Percentiles rank a stretch among this genome's conserved stretches.
These are phyloP conservation scores for Drosophila glabriapex DNA, from an alignment of 2,888 invertebrate species.

Conservation along the genomic window DNA sequence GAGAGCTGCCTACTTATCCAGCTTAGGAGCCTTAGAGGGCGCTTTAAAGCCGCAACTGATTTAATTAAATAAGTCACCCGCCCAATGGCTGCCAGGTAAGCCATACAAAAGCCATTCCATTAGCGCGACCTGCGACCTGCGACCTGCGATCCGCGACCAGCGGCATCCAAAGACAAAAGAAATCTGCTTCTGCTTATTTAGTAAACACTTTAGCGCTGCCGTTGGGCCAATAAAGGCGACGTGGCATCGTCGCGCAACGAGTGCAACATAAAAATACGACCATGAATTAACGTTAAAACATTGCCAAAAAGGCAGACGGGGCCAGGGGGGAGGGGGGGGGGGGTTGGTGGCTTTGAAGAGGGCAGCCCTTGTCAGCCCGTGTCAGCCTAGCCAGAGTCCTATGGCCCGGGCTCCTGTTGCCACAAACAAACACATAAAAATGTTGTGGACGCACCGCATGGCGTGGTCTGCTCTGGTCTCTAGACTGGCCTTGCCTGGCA, in stretches of 20 bases:
- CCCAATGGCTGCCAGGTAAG: constrained; percentile 57
- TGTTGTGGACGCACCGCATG: constrained; percentile 70
- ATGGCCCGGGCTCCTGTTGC: constrained; percentile 37
- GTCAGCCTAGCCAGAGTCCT: constrained; percentile 3
- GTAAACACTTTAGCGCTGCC: constrained; percentile 72
- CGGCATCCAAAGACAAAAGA: constrained; percentile 43
- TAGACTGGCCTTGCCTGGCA: constrained; percentile 13
- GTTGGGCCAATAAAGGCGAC: constrained; percentile 59
- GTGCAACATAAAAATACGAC: constrained; percentile 81
- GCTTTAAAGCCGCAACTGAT: constrained; percentile 64
- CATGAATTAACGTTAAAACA: constrained; percentile 83
- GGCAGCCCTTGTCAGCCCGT: neutral
- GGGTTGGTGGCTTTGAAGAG: too few species aligned
- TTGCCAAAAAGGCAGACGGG: constrained; percentile 68
- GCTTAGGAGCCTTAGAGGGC: constrained; percentile 41
- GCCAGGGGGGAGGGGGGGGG: neutral
- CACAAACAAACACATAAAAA: constrained; percentile 79
- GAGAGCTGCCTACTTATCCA: constrained; percentile 42
- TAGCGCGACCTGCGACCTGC: constrained; percentile 55
- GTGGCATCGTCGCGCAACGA: constrained; percentile 62
- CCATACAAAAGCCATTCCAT: constrained; percentile 73
- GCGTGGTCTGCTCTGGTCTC: constrained; percentile 27
- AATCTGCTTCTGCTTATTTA: constrained; percentile 71
- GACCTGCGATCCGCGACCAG: constrained; percentile 5
- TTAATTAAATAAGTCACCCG: constrained; percentile 76